Evolutionary conservation across 2,888 invertebrate species (phyloP).

Genomic region (Diplazon laetatorius): DNA sequence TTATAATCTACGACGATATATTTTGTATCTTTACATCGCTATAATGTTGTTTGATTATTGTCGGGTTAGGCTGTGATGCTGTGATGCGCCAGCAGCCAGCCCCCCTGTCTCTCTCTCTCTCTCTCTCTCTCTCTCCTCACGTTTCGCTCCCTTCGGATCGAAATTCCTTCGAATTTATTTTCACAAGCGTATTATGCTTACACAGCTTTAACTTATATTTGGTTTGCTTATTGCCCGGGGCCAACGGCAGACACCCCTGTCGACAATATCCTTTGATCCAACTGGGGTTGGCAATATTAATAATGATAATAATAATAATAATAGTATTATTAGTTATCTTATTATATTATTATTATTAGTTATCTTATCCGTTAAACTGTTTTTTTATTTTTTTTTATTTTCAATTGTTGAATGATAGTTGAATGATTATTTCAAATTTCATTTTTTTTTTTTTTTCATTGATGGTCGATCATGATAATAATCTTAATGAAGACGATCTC

Average conservation of each 20-base stretch:
- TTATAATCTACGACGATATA: slow-evolving; percentile 21
- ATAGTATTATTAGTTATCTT: too few species aligned
- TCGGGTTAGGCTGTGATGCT: background rate
- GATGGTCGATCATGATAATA: too few species aligned
- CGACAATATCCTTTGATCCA: too few species aligned
- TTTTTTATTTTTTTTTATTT: too few species aligned
- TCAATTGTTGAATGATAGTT: too few species aligned
- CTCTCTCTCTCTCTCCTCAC: background rate
- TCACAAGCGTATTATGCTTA: slow-evolving; percentile 23
- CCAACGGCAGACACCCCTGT: background rate
- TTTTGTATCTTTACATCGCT: slow-evolving; percentile 4
- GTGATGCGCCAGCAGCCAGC: background rate
- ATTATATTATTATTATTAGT: too few species aligned
- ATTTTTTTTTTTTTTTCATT: too few species aligned
- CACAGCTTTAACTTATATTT: slow-evolving; percentile 17
- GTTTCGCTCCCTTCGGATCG: slow-evolving; percentile 18
- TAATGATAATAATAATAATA: too few species aligned
- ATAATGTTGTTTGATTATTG: slow-evolving; percentile 19
- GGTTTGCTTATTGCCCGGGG: background rate
- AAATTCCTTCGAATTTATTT: slow-evolving; percentile 18
- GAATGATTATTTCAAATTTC: too few species aligned
- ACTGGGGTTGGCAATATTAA: too few species aligned
- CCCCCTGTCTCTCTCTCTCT: background rate
- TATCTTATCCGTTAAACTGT: too few species aligned
- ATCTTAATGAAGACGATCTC: too few species aligned